These are phyloP conservation scores for Temnothorax rugatulus DNA, from an alignment of 2,888 invertebrate genomes.

Conservation along the genomic window DNA sequence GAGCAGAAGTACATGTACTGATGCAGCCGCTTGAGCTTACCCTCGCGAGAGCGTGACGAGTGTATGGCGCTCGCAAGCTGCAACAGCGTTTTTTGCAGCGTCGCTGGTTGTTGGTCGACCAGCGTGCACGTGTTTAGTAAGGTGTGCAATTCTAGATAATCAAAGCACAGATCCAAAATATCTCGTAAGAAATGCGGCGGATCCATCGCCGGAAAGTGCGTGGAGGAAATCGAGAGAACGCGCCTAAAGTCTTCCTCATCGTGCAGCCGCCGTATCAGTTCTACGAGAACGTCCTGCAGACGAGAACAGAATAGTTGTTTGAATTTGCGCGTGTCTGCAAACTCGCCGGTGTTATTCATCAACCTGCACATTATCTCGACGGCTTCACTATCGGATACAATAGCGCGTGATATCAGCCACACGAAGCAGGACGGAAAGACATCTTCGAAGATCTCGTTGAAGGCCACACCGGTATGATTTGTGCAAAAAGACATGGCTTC, in stretches of 20 bases:
- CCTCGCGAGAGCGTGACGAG: slow-evolving; percentile 86
- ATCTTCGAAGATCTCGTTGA: slow-evolving; percentile 80
- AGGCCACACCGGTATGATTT: slow-evolving; percentile 70
- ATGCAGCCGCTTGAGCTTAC: slow-evolving; percentile 88
- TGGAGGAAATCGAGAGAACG: slow-evolving; percentile 81
- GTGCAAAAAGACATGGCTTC: slow-evolving; percentile 80
- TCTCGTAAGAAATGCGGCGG: slow-evolving; percentile 86
- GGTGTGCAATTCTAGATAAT: slow-evolving; percentile 87
- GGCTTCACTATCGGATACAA: background rate
- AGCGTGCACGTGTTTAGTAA: slow-evolving; percentile 81
- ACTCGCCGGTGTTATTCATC: slow-evolving; percentile 76
- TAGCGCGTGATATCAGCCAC: slow-evolving; percentile 12
- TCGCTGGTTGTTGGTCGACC: slow-evolving; percentile 84
- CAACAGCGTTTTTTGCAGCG: slow-evolving; percentile 88
- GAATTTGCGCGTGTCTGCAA: slow-evolving; percentile 76
- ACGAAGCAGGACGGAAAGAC: slow-evolving; percentile 70
- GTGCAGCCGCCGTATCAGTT: slow-evolving; percentile 80
- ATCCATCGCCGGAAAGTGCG: slow-evolving; percentile 82
- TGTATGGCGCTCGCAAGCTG: slow-evolving; percentile 87
- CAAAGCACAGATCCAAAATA: slow-evolving; percentile 85
- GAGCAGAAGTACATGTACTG: slow-evolving; percentile 88
- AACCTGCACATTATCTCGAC: slow-evolving; percentile 74
- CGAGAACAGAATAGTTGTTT: slow-evolving; percentile 79
- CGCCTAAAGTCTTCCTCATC: slow-evolving; percentile 86
- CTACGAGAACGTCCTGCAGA: slow-evolving; percentile 82